Evolutionary conservation across 2,888 invertebrate species (phyloP).

Genomic region (Patella caerulea): DNA sequence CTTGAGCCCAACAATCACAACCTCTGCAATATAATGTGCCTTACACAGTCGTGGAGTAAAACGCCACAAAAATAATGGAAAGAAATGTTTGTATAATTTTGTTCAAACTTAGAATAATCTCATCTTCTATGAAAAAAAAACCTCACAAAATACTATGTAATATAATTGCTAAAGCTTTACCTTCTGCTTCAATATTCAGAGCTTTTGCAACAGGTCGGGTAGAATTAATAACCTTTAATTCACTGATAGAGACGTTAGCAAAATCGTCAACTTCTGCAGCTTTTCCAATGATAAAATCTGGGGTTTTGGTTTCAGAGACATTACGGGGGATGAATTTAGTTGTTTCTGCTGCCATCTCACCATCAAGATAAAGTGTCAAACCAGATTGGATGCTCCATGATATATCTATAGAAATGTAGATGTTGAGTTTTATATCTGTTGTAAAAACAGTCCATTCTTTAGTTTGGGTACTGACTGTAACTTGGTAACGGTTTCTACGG

Average conservation of each 20-base stretch:
- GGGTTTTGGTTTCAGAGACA: slow-evolving; percentile 11
- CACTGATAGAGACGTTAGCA: slow-evolving; percentile 38
- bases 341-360: slow-evolving; percentile 36
- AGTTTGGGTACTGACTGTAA: slow-evolving; percentile 38
- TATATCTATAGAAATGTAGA: slow-evolving; percentile 38
- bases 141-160: too few species aligned
- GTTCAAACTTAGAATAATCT: too few species aligned
- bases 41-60: too few species aligned
- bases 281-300: slow-evolving; percentile 27
- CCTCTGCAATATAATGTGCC: too few species aligned
- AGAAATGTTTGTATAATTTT: too few species aligned
- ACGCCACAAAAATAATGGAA: too few species aligned
- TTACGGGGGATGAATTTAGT: slow-evolving; percentile 34
- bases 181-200: slow-evolving; percentile 24
- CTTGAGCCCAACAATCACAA: too few species aligned
- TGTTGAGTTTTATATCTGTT: slow-evolving; percentile 26
- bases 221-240: slow-evolving; percentile 39
- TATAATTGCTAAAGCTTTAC: background rate
- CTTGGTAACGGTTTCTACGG: background rate
- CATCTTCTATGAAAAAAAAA: too few species aligned
- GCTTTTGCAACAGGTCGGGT: slow-evolving; percentile 35
- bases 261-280: slow-evolving; percentile 21
- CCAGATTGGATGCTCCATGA: slow-evolving; percentile 50
- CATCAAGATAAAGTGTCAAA: slow-evolving; percentile 42
- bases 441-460: slow-evolving; percentile 47